Evolutionary conservation across 2,797 vertebrate species (phyloP).

Genomic region (Taeniopygia guttata): DNA sequence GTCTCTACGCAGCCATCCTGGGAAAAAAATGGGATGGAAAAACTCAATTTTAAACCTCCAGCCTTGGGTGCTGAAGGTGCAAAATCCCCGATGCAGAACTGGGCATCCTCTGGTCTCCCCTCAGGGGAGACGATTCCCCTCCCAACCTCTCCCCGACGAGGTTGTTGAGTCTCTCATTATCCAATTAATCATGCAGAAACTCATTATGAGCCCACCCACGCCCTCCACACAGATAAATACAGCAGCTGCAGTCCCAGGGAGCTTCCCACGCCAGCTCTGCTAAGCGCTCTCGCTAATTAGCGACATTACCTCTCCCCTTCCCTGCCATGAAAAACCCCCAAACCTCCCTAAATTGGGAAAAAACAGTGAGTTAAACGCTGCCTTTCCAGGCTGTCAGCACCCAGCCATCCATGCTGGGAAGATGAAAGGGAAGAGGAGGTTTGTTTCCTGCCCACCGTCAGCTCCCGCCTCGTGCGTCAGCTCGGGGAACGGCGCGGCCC

Average conservation of each 20-base stretch:
- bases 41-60: neutral
- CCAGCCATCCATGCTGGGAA: neutral
- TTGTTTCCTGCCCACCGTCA: neutral
- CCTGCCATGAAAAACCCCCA: neutral
- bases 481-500: neutral
- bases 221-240: neutral
- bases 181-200: neutral
- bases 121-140: neutral
- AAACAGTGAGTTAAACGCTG: fast-evolving
- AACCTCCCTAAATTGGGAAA: fast-evolving
- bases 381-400: neutral
- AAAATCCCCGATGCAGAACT: fast-evolving
- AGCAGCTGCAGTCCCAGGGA: neutral
- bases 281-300: neutral
- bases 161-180: neutral
- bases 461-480: neutral
- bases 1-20: neutral
- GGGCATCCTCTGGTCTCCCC: neutral
- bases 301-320: neutral
- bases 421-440: neutral
- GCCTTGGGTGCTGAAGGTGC: fast-evolving
- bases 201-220: neutral
- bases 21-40: neutral
- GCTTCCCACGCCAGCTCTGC: neutral
- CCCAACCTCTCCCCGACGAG: fast-evolving